Evolutionary conservation across 1,140 invertebrate genomes (phyloP).

Genomic region (Chironomus tepperi): DNA sequence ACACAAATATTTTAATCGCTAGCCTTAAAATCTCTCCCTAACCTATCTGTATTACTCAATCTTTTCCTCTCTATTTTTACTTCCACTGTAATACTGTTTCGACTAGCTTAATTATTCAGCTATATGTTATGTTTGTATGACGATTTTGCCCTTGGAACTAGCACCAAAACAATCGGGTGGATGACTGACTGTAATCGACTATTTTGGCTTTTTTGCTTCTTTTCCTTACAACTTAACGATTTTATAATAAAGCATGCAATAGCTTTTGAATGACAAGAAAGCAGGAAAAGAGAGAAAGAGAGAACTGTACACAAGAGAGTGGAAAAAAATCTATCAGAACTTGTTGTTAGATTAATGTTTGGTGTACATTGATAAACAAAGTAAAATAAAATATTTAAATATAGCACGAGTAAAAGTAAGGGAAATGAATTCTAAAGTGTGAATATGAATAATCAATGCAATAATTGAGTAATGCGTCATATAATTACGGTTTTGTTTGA

Average conservation of each 20-base stretch:
- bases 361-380: background rate
- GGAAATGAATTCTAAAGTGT: background rate
- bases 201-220: background rate
- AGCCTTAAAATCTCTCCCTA: too few species aligned
- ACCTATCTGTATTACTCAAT: too few species aligned
- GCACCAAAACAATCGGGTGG: background rate
- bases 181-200: background rate
- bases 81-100: too few species aligned
- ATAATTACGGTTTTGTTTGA: too few species aligned
- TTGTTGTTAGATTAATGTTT: background rate
- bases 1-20: too few species aligned
- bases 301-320: background rate
- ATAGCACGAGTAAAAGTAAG: background rate
- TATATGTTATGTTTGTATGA: background rate
- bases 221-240: slow-evolving; percentile 11
- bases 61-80: too few species aligned
- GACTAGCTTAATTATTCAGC: too few species aligned
- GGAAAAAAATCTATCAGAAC: background rate
- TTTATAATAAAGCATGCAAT: slow-evolving; percentile 21
- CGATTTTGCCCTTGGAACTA: background rate
- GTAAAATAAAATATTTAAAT: too few species aligned
- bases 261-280: background rate
- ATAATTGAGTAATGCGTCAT: too few species aligned
- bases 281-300: background rate
- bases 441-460: too few species aligned